A percentile compares a stretch with the other conserved stretches of the same genome.
phyloP scores from a whole-genome alignment of 2,797 vertebrate genomes.

The Cottoperca gobio region DNA sequence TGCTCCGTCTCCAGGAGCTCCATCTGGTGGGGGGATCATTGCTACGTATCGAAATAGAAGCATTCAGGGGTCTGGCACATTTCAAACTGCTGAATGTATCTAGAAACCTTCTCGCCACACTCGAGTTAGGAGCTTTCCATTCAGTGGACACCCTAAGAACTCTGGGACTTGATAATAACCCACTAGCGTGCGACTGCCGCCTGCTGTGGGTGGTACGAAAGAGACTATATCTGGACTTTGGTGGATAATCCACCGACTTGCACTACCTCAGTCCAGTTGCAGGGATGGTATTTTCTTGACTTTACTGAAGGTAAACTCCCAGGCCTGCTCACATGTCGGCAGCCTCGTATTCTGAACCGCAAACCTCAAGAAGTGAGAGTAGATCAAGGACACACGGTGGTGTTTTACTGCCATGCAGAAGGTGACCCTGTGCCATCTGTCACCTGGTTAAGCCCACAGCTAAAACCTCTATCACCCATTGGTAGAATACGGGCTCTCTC shows the following conservation, averaged over 20 bases:
- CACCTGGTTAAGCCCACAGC: slow-evolving; percentile 86
- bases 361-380: slow-evolving; percentile 78
- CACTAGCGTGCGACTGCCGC: slow-evolving; percentile 90
- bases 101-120: slow-evolving; percentile 84
- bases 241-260: slow-evolving; percentile 81
- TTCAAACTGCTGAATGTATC: slow-evolving; percentile 88
- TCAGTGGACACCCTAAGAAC: slow-evolving; percentile 81
- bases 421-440: slow-evolving; percentile 88
- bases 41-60: slow-evolving; percentile 79
- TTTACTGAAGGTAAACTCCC: slow-evolving; percentile 80
- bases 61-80: slow-evolving; percentile 84
- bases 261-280: slow-evolving; percentile 75
- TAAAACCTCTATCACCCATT: slow-evolving; percentile 64
- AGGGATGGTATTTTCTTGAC: slow-evolving; percentile 82
- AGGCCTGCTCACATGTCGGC: slow-evolving; percentile 85
- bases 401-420: slow-evolving; percentile 86
- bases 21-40: slow-evolving; percentile 85
- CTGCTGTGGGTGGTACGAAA: slow-evolving; percentile 88
- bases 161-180: slow-evolving; percentile 87
- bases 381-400: slow-evolving; percentile 85
- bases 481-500: slow-evolving; percentile 84
- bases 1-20: slow-evolving; percentile 88
- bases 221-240: slow-evolving; percentile 79
- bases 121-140: slow-evolving; percentile 86
- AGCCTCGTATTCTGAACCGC: slow-evolving; percentile 80